phyloP scores from a whole-genome alignment of 2,797 vertebrate genomes.

The Lepidocolaptes lacrymiger region DNA sequence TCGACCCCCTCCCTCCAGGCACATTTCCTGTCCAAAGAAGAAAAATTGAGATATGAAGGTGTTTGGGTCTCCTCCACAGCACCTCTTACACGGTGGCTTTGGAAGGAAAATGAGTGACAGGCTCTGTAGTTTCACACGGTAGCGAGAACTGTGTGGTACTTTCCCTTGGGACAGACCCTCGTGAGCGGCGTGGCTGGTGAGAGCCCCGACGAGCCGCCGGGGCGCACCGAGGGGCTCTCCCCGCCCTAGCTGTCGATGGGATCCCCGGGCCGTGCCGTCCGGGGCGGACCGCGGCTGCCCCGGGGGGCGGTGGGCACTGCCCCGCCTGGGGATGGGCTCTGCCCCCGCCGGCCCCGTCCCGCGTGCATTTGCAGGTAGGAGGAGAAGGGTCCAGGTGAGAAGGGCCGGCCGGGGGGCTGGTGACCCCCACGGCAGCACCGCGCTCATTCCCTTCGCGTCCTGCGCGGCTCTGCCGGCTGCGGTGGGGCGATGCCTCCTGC shows the following conservation, averaged over 20 bases:
- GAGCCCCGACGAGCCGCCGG: not conserved
- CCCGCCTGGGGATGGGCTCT: not conserved
- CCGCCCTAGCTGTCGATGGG: too few relatives aligned
- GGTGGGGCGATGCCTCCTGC: not conserved
- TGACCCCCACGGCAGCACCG: not conserved
- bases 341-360: not conserved
- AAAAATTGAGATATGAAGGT: conserved; percentile 61
- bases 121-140: not conserved
- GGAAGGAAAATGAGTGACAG: not conserved
- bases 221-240: not conserved
- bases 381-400: not conserved
- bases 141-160: not conserved
- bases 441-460: not conserved
- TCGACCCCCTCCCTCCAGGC: not conserved
- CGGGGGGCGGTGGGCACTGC: not conserved
- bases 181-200: not conserved
- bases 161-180: not conserved
- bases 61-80: not conserved
- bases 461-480: not conserved
- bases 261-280: too few relatives aligned
- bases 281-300: not conserved
- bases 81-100: not conserved
- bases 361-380: not conserved
- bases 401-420: not conserved
- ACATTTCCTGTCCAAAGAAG: conserved; percentile 39